phyloP scores from a whole-genome alignment of 2,888 invertebrate genomes.

The Pristionchus fissidentatus region DNA sequence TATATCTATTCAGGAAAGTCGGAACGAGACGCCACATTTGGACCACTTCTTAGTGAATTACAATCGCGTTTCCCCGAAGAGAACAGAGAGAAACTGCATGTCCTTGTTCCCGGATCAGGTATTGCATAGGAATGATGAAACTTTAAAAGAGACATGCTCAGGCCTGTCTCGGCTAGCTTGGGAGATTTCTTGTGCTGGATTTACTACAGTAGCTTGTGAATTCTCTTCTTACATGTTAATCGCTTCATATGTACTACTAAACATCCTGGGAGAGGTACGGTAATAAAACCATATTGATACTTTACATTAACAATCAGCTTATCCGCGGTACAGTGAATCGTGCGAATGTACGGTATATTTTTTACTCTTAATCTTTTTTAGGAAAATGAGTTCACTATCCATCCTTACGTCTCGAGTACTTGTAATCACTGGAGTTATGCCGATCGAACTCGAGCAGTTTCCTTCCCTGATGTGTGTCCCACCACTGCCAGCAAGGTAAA shows the following conservation, averaged over 20 bases:
- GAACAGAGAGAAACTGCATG: conserved; percentile 2
- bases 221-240: conserved; percentile 32
- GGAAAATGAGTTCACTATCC: conserved; percentile 40
- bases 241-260: conserved; percentile 12
- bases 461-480: conserved; percentile 46
- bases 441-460: conserved; percentile 22
- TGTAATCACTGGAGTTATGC: conserved; percentile 17
- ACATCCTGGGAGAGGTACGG: conserved; percentile 11
- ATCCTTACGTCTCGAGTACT: conserved; percentile 19
- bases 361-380: neutral
- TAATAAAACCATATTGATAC: neutral
- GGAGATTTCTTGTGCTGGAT: conserved; percentile 27
- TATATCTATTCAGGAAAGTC: neutral
- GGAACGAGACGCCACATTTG: conserved; percentile 38
- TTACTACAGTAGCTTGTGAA: conserved; percentile 26
- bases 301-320: neutral
- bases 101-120: conserved; percentile 40
- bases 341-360: neutral
- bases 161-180: conserved; percentile 40
- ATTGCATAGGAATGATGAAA: neutral
- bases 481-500: conserved; percentile 4
- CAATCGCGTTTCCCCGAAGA: conserved; percentile 24
- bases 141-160: neutral
- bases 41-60: conserved; percentile 12
- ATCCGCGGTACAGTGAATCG: neutral